phyloP scores from a whole-genome alignment of 2,797 vertebrate species.

The Microctenopoma lineatum region DNA sequence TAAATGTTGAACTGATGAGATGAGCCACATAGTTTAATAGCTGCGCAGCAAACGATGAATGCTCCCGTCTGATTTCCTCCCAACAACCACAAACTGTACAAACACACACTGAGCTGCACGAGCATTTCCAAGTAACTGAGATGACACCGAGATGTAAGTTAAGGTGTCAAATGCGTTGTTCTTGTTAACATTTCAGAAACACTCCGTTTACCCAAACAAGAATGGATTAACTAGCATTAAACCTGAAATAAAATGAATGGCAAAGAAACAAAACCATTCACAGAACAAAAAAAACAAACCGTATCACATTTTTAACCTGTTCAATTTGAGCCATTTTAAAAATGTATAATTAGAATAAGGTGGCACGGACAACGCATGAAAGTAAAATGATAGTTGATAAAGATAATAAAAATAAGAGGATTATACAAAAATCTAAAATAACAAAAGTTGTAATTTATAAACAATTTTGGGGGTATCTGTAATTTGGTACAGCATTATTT shows the following conservation, averaged over 20 bases:
- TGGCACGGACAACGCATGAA: constrained; percentile 45
- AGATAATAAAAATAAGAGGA: constrained; percentile 30
- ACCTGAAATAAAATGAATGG: constrained; percentile 15
- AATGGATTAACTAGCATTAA: constrained; percentile 21
- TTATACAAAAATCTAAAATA: constrained; percentile 44
- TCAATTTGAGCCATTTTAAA: constrained; percentile 14
- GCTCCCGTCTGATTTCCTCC: constrained; percentile 15
- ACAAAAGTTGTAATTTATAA: constrained; percentile 13
- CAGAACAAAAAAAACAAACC: constrained; percentile 7
- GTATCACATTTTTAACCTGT: background rate
- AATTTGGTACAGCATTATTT: constrained; percentile 50
- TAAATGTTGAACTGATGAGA: constrained; percentile 38
- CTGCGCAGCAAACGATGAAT: constrained; percentile 57
- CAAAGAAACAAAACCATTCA: background rate
- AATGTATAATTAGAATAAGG: constrained; percentile 25
- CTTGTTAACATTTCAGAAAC: constrained; percentile 6
- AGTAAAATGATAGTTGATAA: constrained; percentile 30
- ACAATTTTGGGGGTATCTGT: constrained; percentile 17
- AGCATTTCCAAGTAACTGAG: constrained; percentile 2
- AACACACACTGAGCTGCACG: constrained; percentile 16
- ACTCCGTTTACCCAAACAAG: background rate
- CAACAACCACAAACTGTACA: constrained; percentile 21
- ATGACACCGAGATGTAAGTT: constrained; percentile 2
- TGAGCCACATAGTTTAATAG: constrained; percentile 47
- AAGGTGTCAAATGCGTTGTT: background rate